Percentiles rank a stretch among this genome's conserved stretches.
phyloP scores from a whole-genome alignment of 2,113 vertebrate genomes.

The Anseranas semipalmata region DNA sequence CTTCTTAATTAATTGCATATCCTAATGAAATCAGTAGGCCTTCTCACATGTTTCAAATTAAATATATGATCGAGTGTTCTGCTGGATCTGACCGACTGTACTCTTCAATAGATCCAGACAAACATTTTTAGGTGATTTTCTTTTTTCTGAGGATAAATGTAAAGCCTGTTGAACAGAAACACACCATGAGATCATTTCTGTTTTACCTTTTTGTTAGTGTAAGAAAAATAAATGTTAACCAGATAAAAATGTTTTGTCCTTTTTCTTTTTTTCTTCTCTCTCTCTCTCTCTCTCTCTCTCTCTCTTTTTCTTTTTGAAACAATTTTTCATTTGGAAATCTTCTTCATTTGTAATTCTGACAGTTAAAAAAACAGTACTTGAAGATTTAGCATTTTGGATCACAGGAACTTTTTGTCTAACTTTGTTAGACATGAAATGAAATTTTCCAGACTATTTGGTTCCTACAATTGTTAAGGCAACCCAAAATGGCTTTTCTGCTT shows the following conservation, averaged over 20 bases:
- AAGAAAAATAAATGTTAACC: background rate
- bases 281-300: background rate
- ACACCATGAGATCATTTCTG: background rate
- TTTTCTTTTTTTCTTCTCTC: background rate
- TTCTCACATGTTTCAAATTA: background rate
- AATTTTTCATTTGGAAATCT: background rate
- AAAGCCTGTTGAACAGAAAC: background rate
- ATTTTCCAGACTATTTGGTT: constrained; percentile 43
- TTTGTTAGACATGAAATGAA: constrained; percentile 7
- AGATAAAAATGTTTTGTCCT: background rate
- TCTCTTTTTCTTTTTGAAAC: background rate
- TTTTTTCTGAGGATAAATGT: background rate
- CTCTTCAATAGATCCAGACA: background rate
- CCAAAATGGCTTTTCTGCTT: constrained; percentile 4
- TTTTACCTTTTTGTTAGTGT: background rate
- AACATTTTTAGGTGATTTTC: background rate
- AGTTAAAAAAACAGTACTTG: background rate
- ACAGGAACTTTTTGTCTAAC: background rate
- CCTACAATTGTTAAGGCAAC: constrained; percentile 24
- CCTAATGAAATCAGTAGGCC: background rate
- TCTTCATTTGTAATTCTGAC: background rate
- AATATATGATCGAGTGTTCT: background rate
- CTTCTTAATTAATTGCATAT: background rate
- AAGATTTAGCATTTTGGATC: background rate
- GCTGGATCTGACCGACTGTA: background rate